Conservation (phyloP, 2,888 invertebrate species). For the Volucella inanis region DNA sequence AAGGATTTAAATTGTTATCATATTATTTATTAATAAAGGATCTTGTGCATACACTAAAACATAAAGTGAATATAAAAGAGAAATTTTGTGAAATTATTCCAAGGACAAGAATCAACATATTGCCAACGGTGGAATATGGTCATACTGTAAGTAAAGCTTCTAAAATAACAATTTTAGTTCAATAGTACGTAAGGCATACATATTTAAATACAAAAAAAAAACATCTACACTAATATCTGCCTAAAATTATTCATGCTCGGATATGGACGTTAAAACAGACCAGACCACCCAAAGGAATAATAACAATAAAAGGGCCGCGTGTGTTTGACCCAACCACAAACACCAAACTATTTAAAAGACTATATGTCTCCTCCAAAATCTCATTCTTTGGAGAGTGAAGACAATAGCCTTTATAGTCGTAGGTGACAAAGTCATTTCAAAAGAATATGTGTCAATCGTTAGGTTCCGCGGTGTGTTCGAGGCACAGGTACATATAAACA, state of each 20-base stretch:
- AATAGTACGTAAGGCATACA: too few species aligned
- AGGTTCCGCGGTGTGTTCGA: conserved; percentile 35
- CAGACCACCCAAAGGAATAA: conserved; percentile 73
- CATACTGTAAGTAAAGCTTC: conserved; percentile 59
- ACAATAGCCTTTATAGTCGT: conserved; percentile 64
- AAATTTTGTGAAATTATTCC: conserved; percentile 4
- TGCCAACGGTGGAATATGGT: conserved; percentile 61
- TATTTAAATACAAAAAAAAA: conserved; percentile 2
- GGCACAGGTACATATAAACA: conserved; percentile 58
- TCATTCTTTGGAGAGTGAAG: conserved; percentile 50
- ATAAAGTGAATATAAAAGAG: conserved; percentile 13
- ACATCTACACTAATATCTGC: conserved; percentile 15
- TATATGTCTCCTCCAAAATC: conserved; percentile 49
- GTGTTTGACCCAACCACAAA: conserved; percentile 58
- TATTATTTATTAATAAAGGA: background rate
- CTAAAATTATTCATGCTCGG: conserved; percentile 7
- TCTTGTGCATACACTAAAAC: conserved; percentile 22
- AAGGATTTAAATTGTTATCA: background rate
- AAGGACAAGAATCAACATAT: conserved; percentile 35
- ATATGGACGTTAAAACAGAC: conserved; percentile 37
- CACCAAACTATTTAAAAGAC: conserved; percentile 59
- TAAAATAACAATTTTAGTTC: background rate
- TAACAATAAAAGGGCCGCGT: conserved; percentile 71
- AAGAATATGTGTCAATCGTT: conserved; percentile 71
- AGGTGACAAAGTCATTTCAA: conserved; percentile 71